Evolutionary conservation across 2,888 invertebrate species (phyloP), one percentile per base, ranked within the genome.

Genomic region (Mystacides longicornis): DNA sequence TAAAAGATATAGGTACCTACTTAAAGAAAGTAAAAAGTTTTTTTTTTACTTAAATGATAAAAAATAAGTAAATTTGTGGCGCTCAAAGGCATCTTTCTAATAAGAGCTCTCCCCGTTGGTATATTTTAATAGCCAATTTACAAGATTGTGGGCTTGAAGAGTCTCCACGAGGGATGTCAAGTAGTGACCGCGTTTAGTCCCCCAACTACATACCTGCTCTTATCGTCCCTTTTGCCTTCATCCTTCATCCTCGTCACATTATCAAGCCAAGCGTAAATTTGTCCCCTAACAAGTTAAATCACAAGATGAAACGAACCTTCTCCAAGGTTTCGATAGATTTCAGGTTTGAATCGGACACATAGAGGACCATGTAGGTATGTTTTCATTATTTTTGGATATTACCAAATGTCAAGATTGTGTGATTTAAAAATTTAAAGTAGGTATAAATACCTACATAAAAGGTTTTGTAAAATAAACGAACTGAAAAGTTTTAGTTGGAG

Each of bases 41-140:
- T 31, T 31, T 31, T 31, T 31, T 31, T 31, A 31, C 31, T 31
- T 31, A 9, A 31, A 31, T 7, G 14, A 31, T 14, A 7, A 31
- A 31, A 7, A 31, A 31, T 9, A 31, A 31, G 14, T 31, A 14
- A n/a, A n/a, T n/a, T n/a, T n/a, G n/a, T n/a, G n/a, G n/a, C n/a
- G n/a, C n/a, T n/a, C n/a, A n/a, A n/a, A n/a, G n/a, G n/a, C n/a
- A n/a, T n/a, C n/a, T n/a, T n/a, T n/a, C n/a, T n/a, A n/a, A n/a
- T n/a, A n/a, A n/a, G n/a, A n/a, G n/a, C n/a, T n/a, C n/a, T n/a
- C n/a, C n/a, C n/a, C n/a, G n/a, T n/a, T n/a, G n/a, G n/a, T n/a
- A 52, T 52, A 33, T 55, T 51, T 51, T 55, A 55, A 55, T 55
- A 55, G 55, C 55, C 55, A 55, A 55, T 55, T 55, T 55, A 49